These are phyloP conservation scores for Noctua fimbriata DNA, from an alignment of 2,888 invertebrate species.

Conservation along the genomic window DNA sequence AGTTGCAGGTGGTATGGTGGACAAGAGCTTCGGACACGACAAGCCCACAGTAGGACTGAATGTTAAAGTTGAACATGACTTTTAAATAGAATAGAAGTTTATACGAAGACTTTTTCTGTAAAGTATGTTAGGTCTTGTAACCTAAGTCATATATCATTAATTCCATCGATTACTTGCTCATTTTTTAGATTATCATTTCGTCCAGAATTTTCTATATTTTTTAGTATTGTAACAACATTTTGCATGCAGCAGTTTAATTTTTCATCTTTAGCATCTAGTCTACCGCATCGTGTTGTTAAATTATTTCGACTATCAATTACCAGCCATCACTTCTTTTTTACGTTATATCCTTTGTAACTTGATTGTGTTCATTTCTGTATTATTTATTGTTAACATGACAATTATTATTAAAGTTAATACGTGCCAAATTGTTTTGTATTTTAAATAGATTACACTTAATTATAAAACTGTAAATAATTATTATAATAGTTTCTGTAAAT, in stretches of 20 bases:
- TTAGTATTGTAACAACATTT: background rate
- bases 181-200: background rate
- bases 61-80: slow-evolving; percentile 71
- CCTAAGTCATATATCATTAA: background rate
- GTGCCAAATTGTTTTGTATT: slow-evolving; percentile 4
- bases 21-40: slow-evolving; percentile 70
- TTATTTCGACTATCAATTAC: background rate
- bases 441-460: slow-evolving; percentile 7
- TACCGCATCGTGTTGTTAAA: background rate
- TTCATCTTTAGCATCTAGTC: background rate
- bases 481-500: slow-evolving; percentile 29
- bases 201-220: background rate
- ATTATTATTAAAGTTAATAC: background rate
- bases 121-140: background rate
- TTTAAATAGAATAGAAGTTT: slow-evolving; percentile 49
- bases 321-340: too few species aligned
- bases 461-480: slow-evolving; percentile 28
- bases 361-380: background rate
- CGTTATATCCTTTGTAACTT: background rate
- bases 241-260: background rate
- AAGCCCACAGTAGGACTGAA: slow-evolving; percentile 72
- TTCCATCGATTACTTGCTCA: background rate
- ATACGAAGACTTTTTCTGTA: background rate
- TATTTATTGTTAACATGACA: slow-evolving; percentile 2
- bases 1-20: slow-evolving; percentile 71